These are phyloP conservation scores for Drosophila birchii DNA, from an alignment of 2,888 invertebrate genomes.

Conservation along the genomic window DNA sequence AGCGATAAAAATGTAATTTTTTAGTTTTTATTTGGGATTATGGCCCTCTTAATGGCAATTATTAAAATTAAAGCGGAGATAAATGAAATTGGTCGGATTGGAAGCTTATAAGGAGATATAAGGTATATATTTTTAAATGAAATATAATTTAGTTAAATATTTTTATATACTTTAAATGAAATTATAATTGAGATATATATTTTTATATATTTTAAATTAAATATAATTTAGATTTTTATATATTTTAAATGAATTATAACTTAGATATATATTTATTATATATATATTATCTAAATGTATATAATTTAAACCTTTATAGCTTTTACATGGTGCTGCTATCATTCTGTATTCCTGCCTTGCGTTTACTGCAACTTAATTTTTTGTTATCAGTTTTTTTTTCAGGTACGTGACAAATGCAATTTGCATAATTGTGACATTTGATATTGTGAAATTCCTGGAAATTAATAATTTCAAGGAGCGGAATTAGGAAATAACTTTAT, in stretches of 20 bases:
- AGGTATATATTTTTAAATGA: not conserved
- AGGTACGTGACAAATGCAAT: constrained; percentile 11
- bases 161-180: not conserved
- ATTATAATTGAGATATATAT: no score
- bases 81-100: not conserved
- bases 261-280: no score
- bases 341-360: not conserved
- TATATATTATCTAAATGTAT: not conserved
- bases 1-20: constrained; percentile 9
- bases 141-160: no score
- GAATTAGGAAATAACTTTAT: not conserved
- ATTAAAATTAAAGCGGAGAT: constrained; percentile 4
- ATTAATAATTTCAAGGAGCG: not conserved
- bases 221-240: no score
- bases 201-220: no score
- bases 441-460: not conserved
- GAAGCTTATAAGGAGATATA: not conserved
- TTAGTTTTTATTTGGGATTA: not conserved
- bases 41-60: constrained; percentile 7
- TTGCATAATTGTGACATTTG: constrained; percentile 1
- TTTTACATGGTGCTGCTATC: not conserved
- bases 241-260: no score
- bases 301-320: not conserved
- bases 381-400: not conserved
- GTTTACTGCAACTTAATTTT: constrained; percentile 1